phyloP scores from a whole-genome alignment of 1,140 invertebrate genomes.

The Zaprionus davidi region DNA sequence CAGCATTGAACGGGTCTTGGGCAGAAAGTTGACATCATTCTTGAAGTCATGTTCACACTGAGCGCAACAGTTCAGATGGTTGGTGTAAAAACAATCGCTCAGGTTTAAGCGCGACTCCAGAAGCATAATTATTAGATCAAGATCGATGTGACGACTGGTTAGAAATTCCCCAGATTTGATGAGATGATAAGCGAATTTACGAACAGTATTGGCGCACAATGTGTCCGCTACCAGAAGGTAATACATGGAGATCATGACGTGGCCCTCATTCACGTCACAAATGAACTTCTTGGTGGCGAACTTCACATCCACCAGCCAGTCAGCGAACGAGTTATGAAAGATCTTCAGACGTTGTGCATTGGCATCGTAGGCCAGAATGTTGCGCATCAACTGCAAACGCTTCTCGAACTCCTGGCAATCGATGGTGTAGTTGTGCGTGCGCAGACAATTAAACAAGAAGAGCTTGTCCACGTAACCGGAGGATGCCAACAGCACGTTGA shows the following conservation, averaged over 20 bases:
- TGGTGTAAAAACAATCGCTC: conserved; percentile 83
- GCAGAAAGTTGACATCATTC: conserved; percentile 74
- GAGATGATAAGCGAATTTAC: conserved; percentile 77
- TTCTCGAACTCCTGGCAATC: conserved; percentile 94
- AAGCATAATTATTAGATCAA: conserved; percentile 82
- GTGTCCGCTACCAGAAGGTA: conserved; percentile 87
- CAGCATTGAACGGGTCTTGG: conserved; percentile 75
- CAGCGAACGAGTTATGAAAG: conserved; percentile 96
- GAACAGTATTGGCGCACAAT: conserved; percentile 79
- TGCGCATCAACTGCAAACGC: conserved; percentile 90
- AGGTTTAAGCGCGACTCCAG: conserved; percentile 80
- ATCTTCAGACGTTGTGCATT: conserved; percentile 88
- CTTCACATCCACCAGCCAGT: conserved; percentile 97
- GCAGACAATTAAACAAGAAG: conserved; percentile 92
- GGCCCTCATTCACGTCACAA: conserved; percentile 93
- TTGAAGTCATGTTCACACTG: conserved; percentile 82
- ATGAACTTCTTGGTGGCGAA: conserved; percentile 97
- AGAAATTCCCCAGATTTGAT: conserved; percentile 79
- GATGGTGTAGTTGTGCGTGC: conserved; percentile 92
- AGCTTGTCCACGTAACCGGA: conserved; percentile 92
- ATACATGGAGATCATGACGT: conserved; percentile 94
- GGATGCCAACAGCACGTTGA: conserved; percentile 95
- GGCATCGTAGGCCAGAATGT: conserved; percentile 86
- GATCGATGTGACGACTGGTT: conserved; percentile 71
- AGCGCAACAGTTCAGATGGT: conserved; percentile 80